Evolutionary conservation across 2,888 invertebrate species (phyloP).

Genomic region (Labia minor): DNA sequence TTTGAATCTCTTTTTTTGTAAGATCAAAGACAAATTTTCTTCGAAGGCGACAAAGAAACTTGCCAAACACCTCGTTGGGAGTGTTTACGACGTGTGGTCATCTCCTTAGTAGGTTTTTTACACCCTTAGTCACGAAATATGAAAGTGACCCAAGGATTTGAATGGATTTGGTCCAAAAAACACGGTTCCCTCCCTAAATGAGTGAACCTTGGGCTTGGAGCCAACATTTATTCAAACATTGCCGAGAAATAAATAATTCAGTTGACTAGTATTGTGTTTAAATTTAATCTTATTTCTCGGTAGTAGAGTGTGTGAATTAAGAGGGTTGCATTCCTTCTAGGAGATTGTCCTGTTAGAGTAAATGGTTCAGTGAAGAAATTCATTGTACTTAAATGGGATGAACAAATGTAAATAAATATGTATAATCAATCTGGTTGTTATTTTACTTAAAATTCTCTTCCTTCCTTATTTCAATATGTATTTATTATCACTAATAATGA

Average conservation of each 20-base stretch:
- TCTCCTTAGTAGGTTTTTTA: not conserved
- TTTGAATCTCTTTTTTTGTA: not conserved
- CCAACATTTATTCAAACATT: not conserved
- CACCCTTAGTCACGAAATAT: not conserved
- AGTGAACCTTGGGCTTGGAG: not conserved
- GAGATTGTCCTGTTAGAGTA: no score
- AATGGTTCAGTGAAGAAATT: no score
- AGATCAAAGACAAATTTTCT: not conserved
- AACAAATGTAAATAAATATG: no score
- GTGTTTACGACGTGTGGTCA: not conserved
- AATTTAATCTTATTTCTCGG: not conserved
- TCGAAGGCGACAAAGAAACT: not conserved
- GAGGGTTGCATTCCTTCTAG: not conserved
- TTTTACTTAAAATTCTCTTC: no score
- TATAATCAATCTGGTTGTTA: no score
- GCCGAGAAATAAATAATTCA: slow-evolving; percentile 1
- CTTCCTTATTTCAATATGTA: no score
- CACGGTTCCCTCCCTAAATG: not conserved
- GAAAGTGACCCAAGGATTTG: not conserved
- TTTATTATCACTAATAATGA: no score
- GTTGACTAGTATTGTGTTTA: not conserved
- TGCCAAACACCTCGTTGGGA: not conserved
- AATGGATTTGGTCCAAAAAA: not conserved
- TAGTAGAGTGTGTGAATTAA: no score
- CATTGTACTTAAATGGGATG: no score